Base-by-base conservation (phyloP, 64 coral and sea anemone species). In the Anthopleura sola region DNA sequence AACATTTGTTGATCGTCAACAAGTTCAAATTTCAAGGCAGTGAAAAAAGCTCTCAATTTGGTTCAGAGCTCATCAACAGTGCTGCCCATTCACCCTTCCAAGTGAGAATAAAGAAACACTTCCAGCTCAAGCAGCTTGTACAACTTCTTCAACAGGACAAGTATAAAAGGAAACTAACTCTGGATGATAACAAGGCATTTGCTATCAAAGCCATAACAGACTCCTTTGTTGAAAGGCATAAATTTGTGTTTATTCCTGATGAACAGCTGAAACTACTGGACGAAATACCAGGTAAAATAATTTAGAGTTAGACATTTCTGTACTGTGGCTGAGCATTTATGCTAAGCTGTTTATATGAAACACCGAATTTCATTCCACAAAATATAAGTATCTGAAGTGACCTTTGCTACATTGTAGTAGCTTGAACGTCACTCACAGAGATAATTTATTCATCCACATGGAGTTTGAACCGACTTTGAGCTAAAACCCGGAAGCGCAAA, bases 21-120 rank as follows among this genome's bases (percentile, higher is more conserved):
- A 48, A 79, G 37, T 79, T 79, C 76, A 24, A 37, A 21, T 79
- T 79, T 16, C 47, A 79, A 79, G 37, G 76, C 44, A 44, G 37
- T 79, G 37, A 79, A 79, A 79, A 79, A 44, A 79, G 38, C 34
- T 48, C 76, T 44, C 76, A 79, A 18, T 79, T 79, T 79, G 76
- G 76, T 44, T 38, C 37, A 47, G 76, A 79, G 36, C 76, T 79
- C 37, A 79, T 79, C 37, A 79, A 79, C 38, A 79, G 76, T 79
- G 76, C 36, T 44, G 76, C 76, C 21, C 44, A 79, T 23, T 44
- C 39, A n/a, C 76, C 76, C 20, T 79, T 79, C 24, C 76, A 44
- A 44, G 38, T 79, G 16, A 40, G 44, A 79, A 79, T 79, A 44
- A 79, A 79, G 18, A 79, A 48, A 79, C 76, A 79, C 37, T 79